phyloP scores from a whole-genome alignment of 2,888 invertebrate species.

The Eurytoma californica region DNA sequence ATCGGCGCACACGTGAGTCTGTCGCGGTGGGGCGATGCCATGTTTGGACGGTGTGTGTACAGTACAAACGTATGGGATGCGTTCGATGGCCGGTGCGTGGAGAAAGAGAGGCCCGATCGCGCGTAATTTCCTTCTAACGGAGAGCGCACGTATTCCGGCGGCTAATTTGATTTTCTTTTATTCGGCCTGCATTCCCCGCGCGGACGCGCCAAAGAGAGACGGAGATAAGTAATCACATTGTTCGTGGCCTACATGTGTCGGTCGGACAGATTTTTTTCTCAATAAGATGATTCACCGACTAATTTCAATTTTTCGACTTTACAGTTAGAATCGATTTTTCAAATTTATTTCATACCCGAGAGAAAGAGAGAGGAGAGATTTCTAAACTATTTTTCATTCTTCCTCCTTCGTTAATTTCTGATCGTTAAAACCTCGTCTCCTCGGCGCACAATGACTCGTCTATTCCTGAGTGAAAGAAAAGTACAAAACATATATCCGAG shows the following conservation, averaged over 20 bases:
- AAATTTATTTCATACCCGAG: not conserved
- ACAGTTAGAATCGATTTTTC: not conserved
- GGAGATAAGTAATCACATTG: not conserved
- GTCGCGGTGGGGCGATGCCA: conserved; percentile 57
- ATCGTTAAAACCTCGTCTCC: not conserved
- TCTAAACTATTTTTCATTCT: not conserved
- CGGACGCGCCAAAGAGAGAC: not conserved
- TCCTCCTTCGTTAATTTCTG: too few relatives aligned
- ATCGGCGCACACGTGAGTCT: not conserved
- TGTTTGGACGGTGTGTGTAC: conserved; percentile 64
- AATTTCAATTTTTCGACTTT: not conserved
- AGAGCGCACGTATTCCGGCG: not conserved
- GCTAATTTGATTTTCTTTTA: conserved; percentile 38
- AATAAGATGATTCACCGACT: not conserved
- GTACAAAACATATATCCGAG: not conserved
- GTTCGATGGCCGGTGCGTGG: conserved; percentile 44
- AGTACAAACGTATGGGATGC: conserved; percentile 63
- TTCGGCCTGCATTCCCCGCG: not conserved
- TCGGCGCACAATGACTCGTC: conserved; percentile 7
- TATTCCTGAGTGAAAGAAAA: not conserved
- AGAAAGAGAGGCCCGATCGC: conserved; percentile 42
- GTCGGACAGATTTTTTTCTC: not conserved
- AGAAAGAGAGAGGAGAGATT: not conserved
- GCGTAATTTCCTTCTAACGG: conserved; percentile 33
- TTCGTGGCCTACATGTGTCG: conserved; percentile 6